A percentile compares a stretch with the other conserved stretches of the same genome.
These are phyloP conservation scores for Lophochroa leadbeateri DNA, from an alignment of 2,113 vertebrate genomes.

Conservation along the genomic window DNA sequence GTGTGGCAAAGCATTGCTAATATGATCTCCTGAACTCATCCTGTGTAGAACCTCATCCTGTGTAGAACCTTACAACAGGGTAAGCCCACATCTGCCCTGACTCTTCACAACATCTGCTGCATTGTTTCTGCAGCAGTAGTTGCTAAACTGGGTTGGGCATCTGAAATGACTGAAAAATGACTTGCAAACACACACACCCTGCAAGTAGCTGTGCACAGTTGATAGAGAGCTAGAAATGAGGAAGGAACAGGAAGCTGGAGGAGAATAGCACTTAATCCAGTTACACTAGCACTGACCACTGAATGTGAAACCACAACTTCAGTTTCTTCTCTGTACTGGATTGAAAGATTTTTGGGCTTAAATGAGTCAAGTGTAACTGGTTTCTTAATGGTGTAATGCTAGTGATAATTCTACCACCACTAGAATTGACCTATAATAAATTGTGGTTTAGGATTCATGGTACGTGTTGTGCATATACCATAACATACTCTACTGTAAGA, in stretches of 20 bases:
- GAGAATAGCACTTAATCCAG: not conserved
- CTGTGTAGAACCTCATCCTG: not conserved
- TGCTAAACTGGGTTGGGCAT: not conserved
- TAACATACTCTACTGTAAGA: not conserved
- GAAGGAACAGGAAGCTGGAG: not conserved
- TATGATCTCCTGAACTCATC: not conserved
- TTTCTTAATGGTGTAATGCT: not conserved
- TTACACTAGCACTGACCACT: not conserved
- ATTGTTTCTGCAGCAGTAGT: not conserved
- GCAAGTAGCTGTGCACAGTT: not conserved
- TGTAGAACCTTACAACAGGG: not conserved
- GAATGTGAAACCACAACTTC: not conserved
- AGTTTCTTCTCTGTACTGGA: not conserved
- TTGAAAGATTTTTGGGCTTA: not conserved
- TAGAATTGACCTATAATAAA: not conserved
- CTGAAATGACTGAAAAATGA: not conserved
- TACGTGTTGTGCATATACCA: not conserved
- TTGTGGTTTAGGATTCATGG: not conserved
- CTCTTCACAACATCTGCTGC: not conserved
- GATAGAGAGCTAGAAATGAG: not conserved
- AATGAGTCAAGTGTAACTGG: not conserved
- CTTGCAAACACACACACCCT: not conserved
- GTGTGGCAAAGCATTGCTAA: not conserved
- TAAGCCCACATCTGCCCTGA: not conserved
- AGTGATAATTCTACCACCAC: not conserved